A percentile compares a stretch with the other conserved stretches of the same genome.
Conservation (phyloP, 2,113 vertebrate genomes). For the Gallinago jamesoni region DNA sequence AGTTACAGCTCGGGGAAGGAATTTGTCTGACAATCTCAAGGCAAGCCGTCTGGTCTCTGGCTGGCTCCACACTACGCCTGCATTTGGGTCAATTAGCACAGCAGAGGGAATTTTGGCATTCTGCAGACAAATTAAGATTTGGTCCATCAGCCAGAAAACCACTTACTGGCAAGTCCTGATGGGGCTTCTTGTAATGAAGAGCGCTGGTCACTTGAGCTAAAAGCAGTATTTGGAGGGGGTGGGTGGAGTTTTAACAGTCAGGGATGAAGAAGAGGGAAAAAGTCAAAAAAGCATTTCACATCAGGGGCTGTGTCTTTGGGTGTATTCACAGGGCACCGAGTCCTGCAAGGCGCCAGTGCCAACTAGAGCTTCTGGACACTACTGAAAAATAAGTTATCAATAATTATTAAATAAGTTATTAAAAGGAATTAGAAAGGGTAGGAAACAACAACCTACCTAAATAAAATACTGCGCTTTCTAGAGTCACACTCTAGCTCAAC, state of each 20-base stretch:
- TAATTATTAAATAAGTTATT: background rate
- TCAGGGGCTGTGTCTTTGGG: background rate
- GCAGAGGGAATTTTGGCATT: background rate
- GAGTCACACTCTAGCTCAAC: background rate
- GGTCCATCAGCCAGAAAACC: background rate
- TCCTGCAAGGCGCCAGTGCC: background rate
- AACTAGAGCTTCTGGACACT: background rate
- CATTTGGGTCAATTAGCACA: background rate
- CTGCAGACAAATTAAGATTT: background rate
- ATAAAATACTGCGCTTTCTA: constrained; percentile 13
- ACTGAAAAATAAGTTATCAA: background rate
- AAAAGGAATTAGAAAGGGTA: background rate
- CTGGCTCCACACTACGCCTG: background rate
- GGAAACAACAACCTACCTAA: background rate
- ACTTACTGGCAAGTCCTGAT: background rate
- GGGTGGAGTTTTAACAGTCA: background rate
- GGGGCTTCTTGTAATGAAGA: background rate
- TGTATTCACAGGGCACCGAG: constrained; percentile 12
- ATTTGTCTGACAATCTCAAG: background rate
- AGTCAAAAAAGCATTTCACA: background rate
- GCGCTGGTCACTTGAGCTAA: background rate
- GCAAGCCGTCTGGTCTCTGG: background rate
- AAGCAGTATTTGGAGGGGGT: background rate
- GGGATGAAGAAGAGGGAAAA: background rate
- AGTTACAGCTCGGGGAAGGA: background rate